Percentiles rank a stretch among this genome's conserved stretches.
Evolutionary conservation across 2,797 vertebrate species (phyloP).

Genomic region (Tarsius wallacei): DNA sequence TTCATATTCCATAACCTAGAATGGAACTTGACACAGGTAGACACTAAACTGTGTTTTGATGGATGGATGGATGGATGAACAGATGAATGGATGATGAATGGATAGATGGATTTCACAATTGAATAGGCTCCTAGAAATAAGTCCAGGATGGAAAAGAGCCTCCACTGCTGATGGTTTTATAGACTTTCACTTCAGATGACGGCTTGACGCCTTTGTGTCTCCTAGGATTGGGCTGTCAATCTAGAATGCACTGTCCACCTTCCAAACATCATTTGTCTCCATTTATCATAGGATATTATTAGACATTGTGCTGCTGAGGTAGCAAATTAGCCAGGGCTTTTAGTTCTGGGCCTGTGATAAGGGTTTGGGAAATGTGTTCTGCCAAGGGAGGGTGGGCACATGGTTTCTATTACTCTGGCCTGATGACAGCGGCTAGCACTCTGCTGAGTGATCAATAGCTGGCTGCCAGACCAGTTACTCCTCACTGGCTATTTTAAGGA

Average conservation of each 20-base stretch:
- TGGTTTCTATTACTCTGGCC: slow-evolving; percentile 71
- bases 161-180: slow-evolving; percentile 33
- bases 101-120: neutral
- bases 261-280: slow-evolving; percentile 79
- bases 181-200: slow-evolving; percentile 71
- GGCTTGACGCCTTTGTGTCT: slow-evolving; percentile 81
- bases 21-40: slow-evolving; percentile 34
- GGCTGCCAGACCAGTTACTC: slow-evolving; percentile 80
- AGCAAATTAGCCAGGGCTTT: slow-evolving; percentile 83
- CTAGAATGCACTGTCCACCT: slow-evolving; percentile 71
- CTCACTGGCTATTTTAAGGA: slow-evolving; percentile 81
- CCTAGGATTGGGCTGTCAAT: slow-evolving; percentile 76
- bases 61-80: neutral
- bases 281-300: slow-evolving; percentile 83
- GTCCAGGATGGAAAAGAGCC: slow-evolving; percentile 31
- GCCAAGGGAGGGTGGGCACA: neutral
- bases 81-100: neutral
- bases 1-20: slow-evolving; percentile 33
- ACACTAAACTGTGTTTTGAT: slow-evolving; percentile 1
- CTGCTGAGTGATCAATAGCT: slow-evolving; percentile 78
- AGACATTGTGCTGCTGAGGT: slow-evolving; percentile 81
- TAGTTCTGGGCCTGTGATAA: slow-evolving; percentile 77
- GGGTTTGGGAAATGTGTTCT: slow-evolving; percentile 79
- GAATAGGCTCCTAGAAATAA: slow-evolving; percentile 11
- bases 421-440: slow-evolving; percentile 73